Base-by-base conservation (phyloP, 2,113 vertebrate species). In the Larimichthys polyactis region DNA sequence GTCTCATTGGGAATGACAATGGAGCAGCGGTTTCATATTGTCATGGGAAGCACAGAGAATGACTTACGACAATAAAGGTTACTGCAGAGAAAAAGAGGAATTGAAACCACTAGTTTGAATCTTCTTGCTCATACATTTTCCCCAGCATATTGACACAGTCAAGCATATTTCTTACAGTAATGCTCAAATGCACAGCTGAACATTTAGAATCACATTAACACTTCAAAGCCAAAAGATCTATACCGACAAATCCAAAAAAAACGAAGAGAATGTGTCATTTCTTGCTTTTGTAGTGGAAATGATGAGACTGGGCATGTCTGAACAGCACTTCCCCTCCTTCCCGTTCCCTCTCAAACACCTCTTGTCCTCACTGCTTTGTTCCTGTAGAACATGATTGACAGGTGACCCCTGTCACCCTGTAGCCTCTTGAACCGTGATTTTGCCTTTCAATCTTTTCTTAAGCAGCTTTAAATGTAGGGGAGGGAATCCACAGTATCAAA, bases 1-100 rank as follows among this genome's bases (percentile, higher is more conserved):
- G 84, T 36, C 59, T 86, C 74, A 83, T 46, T 80, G 82, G 59
- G 87, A 89, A 87, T 87, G 85, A 90, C 83, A 89, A 75, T 85
- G 43, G 82, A 75, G 71, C 64, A 75, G 68, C 11, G 69, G 62
- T 55, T 83, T 84, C 36, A 51, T 71, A 75, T 84, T 89, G 75
- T 75, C 83, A 79, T 81, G 72, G 71, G 76, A 82, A 83, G 71
- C 70, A 80, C 64, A 79, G 32, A 79, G 40, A 83, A 82, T 67
- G 67, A 83, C 71, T 90, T 72, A 60, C 55, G 62, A 71, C 78
- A 72, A 76, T 71, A 83, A 78, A 81, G 86, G 81, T 87, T 60
- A 74, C 17, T 57, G 58, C 36, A 55, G 32, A 60, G 65, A 51
- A 65, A 85, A 51, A 44, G 6, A 71, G 17, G 12, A 67, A 73